Evolutionary conservation across 2,113 vertebrate genomes (phyloP).

Genomic region (Barnardius zonarius): DNA sequence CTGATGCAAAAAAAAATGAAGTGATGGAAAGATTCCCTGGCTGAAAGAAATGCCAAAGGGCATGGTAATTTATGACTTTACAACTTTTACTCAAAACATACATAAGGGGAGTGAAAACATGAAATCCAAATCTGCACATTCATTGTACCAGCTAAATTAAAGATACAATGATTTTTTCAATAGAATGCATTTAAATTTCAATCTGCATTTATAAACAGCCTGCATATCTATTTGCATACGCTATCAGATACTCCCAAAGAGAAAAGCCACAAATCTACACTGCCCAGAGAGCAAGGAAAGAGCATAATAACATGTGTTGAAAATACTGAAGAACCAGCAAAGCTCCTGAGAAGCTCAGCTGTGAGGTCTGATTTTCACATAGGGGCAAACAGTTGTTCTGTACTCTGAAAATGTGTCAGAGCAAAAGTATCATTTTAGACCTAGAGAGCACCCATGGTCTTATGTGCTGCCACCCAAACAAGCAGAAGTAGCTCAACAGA

Average conservation of each 20-base stretch:
- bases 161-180: not conserved
- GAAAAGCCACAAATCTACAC: not conserved
- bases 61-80: not conserved
- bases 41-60: not conserved
- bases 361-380: not conserved
- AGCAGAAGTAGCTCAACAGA: not conserved
- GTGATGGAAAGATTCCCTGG: not conserved
- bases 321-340: not conserved
- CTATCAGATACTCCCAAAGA: not conserved
- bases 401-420: not conserved
- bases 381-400: not conserved
- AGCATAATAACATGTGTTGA: not conserved
- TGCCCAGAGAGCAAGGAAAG: not conserved
- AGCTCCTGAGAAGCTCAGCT: not conserved
- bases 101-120: fast-evolving
- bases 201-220: not conserved
- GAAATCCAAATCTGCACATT: not conserved
- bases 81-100: not conserved
- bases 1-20: not conserved
- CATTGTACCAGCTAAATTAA: not conserved
- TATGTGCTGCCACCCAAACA: not conserved
- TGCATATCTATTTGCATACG: not conserved
- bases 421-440: not conserved
- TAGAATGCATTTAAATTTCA: not conserved
- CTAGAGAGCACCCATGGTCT: not conserved